These are phyloP conservation scores for Plemyria rubiginata DNA, from an alignment of 2,888 invertebrate species.

Conservation along the genomic window DNA sequence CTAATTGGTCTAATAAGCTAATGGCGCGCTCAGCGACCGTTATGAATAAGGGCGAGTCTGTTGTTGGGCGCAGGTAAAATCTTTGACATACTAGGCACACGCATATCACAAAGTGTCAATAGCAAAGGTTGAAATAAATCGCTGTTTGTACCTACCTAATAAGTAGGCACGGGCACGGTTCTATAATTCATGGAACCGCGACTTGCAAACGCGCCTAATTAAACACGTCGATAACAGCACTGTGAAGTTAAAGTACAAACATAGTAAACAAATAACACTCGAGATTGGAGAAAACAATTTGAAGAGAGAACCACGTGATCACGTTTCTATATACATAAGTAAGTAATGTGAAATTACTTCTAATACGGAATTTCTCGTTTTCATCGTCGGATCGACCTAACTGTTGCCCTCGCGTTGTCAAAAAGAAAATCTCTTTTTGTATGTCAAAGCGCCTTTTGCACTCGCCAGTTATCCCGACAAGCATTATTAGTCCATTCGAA, in stretches of 20 bases:
- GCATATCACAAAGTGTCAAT: too few species aligned
- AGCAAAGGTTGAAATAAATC: not conserved
- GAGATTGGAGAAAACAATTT: not conserved
- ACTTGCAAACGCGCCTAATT: slow-evolving; percentile 12
- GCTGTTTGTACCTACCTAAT: not conserved
- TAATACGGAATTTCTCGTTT: too few species aligned
- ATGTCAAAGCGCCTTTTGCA: too few species aligned
- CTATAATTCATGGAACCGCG: slow-evolving; percentile 11
- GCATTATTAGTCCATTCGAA: too few species aligned
- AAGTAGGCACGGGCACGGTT: not conserved
- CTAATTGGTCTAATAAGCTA: too few species aligned
- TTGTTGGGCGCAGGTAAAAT: not conserved
- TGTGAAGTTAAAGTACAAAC: slow-evolving; percentile 3
- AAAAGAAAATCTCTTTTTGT: too few species aligned
- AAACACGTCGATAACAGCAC: slow-evolving; percentile 13
- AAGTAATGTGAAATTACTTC: too few species aligned
- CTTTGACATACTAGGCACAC: not conserved
- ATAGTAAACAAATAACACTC: slow-evolving; percentile 3
- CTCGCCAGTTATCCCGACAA: too few species aligned
- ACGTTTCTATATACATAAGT: not conserved
- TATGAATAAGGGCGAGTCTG: too few species aligned
- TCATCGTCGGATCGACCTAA: too few species aligned
- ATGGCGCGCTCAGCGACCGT: too few species aligned
- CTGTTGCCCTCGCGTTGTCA: too few species aligned
- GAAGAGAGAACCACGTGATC: not conserved